Percentiles rank a stretch among this genome's conserved stretches.
Conservation (phyloP, 2,113 vertebrate species). For the Neotoma lepida region DNA sequence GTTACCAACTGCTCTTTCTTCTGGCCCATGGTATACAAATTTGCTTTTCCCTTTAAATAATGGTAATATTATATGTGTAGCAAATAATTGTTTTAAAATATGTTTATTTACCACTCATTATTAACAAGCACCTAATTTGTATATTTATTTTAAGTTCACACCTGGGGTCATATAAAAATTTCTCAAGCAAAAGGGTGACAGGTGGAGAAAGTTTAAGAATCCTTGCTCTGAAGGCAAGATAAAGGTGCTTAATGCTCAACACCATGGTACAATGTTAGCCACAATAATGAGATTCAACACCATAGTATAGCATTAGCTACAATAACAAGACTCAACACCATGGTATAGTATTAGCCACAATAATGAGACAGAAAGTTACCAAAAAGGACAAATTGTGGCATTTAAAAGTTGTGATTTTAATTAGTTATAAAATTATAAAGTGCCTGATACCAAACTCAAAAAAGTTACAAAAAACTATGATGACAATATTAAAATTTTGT, state of each 20-base stretch:
- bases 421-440: background rate
- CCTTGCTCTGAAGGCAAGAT: background rate
- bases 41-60: background rate
- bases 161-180: background rate
- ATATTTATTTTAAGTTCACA: background rate
- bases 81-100: background rate
- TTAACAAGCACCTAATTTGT: background rate
- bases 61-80: background rate
- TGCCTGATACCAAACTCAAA: background rate
- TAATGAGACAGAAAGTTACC: background rate
- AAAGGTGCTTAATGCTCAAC: background rate
- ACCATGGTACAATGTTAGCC: fast-evolving
- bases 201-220: background rate
- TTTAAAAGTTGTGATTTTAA: background rate
- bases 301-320: background rate
- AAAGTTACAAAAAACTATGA: background rate
- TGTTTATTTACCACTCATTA: background rate
- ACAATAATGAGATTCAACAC: background rate
- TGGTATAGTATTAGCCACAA: background rate
- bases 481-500: background rate
- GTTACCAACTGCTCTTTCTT: background rate
- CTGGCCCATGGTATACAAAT: background rate
- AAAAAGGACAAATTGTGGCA: background rate
- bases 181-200: background rate
- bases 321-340: background rate